A percentile compares a stretch with the other conserved stretches of the same genome.
Conservation (phyloP, 2,797 vertebrate genomes). For the Squalus acanthias region DNA sequence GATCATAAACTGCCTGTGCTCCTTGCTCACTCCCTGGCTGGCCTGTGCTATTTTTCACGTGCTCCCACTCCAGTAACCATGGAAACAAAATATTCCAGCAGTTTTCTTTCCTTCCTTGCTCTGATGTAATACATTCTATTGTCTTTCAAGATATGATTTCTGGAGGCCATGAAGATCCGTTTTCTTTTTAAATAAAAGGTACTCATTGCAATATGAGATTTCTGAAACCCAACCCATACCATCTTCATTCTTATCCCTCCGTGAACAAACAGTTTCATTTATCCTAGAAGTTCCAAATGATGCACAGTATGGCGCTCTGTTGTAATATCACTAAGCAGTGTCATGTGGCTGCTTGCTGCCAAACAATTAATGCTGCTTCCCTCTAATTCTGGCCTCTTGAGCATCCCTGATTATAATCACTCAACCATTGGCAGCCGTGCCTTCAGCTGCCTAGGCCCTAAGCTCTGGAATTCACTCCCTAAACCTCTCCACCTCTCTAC, state of each 20-base stretch:
- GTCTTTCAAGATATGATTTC: not conserved
- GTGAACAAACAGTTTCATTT: not conserved
- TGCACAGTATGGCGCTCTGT: not conserved
- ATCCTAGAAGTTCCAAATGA: not conserved
- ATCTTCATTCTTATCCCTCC: not conserved
- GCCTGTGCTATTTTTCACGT: not conserved
- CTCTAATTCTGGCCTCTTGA: no score
- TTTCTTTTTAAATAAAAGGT: not conserved
- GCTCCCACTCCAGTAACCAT: not conserved
- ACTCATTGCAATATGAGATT: not conserved
- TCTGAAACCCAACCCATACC: not conserved
- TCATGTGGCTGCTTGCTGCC: constrained; percentile 7
- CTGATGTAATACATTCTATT: constrained; percentile 2
- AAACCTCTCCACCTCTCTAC: no score
- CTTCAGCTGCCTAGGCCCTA: no score
- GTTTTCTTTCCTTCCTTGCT: not conserved
- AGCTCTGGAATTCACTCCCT: no score
- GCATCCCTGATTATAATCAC: no score
- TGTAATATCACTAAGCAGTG: not conserved
- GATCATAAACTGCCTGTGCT: not conserved
- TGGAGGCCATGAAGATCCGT: not conserved
- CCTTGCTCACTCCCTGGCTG: not conserved
- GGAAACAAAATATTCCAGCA: constrained; percentile 30
- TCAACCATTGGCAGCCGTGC: no score
- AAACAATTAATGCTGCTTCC: constrained; percentile 5